These are phyloP conservation scores for Nomada ruficornis DNA, from an alignment of 2,888 invertebrate species.

Conservation along the genomic window DNA sequence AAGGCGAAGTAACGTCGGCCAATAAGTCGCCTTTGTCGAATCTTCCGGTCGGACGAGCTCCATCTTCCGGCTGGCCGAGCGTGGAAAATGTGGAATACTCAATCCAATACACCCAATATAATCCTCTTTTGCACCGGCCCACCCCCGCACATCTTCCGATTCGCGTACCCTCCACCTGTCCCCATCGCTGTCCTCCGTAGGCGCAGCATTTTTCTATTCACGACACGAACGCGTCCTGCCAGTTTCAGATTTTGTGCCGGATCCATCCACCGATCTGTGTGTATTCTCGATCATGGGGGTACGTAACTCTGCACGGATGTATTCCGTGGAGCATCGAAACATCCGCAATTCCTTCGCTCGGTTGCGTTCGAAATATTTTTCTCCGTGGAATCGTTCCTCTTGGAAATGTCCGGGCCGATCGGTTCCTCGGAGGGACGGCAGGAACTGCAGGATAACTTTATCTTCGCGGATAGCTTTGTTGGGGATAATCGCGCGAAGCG, in stretches of 20 bases:
- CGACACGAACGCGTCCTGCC: constrained; percentile 67
- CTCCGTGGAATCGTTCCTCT: not conserved
- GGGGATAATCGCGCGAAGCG: constrained; percentile 4
- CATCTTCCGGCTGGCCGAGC: constrained; percentile 79
- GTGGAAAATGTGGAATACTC: constrained; percentile 82
- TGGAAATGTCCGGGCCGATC: not conserved
- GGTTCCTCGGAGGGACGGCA: too few species aligned
- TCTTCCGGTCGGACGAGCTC: constrained; percentile 78
- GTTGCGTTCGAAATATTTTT: not conserved
- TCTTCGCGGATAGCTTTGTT: constrained; percentile 12
- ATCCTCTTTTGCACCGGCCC: constrained; percentile 37
- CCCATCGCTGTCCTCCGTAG: not conserved
- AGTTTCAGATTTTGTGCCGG: constrained; percentile 60
- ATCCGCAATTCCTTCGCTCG: constrained; percentile 21
- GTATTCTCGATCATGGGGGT: not conserved
- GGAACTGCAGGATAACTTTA: too few species aligned
- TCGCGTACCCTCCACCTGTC: constrained; percentile 24
- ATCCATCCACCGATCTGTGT: constrained; percentile 40
- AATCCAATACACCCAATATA: constrained; percentile 78
- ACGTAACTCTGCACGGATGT: constrained; percentile 16
- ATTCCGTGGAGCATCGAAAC: not conserved
- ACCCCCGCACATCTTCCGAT: constrained; percentile 29
- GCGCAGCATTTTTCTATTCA: constrained; percentile 63
- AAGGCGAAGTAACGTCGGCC: constrained; percentile 76
- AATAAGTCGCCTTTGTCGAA: constrained; percentile 82